Evolutionary conservation across 2,113 vertebrate genomes (phyloP).

Genomic region (Montifringilla adamsi): DNA sequence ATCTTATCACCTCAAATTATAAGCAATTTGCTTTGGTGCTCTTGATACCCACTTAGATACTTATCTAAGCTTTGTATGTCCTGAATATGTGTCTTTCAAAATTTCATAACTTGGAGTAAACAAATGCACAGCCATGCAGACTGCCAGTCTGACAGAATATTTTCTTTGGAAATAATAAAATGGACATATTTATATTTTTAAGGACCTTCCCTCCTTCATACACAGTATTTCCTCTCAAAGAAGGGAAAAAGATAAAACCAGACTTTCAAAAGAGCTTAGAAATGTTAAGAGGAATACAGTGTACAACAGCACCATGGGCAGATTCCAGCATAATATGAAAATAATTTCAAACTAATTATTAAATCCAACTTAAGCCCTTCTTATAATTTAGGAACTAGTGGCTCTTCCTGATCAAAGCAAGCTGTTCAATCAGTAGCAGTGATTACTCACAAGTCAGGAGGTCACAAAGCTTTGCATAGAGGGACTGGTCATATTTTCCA

Average conservation of each 20-base stretch:
- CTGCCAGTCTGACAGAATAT: neutral
- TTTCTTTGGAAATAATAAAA: neutral
- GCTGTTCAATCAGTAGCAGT: neutral
- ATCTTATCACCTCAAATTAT: neutral
- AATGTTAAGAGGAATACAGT: neutral
- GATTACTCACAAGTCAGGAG: neutral
- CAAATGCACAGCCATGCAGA: neutral
- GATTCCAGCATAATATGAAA: neutral
- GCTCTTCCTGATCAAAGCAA: neutral
- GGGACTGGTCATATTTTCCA: neutral
- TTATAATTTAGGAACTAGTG: neutral
- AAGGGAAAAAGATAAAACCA: neutral
- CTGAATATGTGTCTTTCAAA: neutral
- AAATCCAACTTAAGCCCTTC: neutral
- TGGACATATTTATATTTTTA: neutral
- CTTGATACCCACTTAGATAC: neutral
- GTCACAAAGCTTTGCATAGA: neutral
- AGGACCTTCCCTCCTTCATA: neutral
- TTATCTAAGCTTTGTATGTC: neutral
- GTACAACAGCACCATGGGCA: neutral
- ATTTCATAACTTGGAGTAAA: neutral
- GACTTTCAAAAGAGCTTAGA: neutral
- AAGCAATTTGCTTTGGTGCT: neutral
- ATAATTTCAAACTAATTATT: neutral
- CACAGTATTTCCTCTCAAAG: neutral